These are phyloP conservation scores for Caenorhabditis doughertyi DNA, from an alignment of 2,888 invertebrate species.

Conservation along the genomic window DNA sequence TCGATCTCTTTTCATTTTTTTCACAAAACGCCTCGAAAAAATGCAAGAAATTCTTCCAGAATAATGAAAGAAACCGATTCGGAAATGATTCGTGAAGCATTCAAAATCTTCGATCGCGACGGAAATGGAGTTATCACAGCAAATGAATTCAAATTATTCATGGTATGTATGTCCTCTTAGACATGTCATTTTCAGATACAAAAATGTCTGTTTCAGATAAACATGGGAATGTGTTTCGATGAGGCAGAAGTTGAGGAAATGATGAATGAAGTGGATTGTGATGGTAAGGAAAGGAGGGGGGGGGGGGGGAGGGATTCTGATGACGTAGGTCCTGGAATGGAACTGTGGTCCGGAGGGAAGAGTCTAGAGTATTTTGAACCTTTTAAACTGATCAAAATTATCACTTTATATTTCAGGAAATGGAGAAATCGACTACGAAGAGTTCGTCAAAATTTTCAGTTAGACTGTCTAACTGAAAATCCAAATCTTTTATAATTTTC, in stretches of 20 bases:
- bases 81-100: conserved; percentile 82
- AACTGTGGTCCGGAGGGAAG: not conserved
- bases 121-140: conserved; percentile 79
- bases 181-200: not conserved
- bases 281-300: conserved; percentile 57
- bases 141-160: conserved; percentile 78
- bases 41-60: conserved; percentile 58
- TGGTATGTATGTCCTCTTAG: conserved; percentile 68
- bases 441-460: conserved; percentile 70
- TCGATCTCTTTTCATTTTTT: no score
- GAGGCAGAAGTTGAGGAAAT: conserved; percentile 82
- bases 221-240: conserved; percentile 82
- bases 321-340: conserved; percentile 10
- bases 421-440: conserved; percentile 79
- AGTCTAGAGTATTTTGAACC: not conserved
- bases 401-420: conserved; percentile 62
- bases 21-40: not conserved
- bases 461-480: conserved; percentile 1
- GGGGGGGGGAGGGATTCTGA: not conserved
- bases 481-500: not conserved
- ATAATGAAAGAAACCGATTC: conserved; percentile 80
- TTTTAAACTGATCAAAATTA: not conserved
- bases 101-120: conserved; percentile 77
- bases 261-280: conserved; percentile 75
- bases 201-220: conserved; percentile 64